These are phyloP conservation scores for Sander vitreus DNA, from an alignment of 2,113 vertebrate genomes.

Conservation along the genomic window DNA sequence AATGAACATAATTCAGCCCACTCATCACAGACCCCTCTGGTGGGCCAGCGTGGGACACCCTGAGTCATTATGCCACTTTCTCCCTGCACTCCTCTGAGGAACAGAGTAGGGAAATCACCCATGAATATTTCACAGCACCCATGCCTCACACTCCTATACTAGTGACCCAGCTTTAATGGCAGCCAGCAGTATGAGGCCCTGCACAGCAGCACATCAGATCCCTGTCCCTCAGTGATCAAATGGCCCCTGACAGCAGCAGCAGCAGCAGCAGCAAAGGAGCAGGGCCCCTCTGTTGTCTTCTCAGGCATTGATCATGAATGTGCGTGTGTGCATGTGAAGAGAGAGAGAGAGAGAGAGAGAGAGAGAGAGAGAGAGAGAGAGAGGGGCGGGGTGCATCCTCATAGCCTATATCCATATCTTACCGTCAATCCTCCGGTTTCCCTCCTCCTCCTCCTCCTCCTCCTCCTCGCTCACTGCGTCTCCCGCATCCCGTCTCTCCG, in stretches of 20 bases:
- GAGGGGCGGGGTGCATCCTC: conserved; percentile 70
- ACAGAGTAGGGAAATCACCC: conserved; percentile 50
- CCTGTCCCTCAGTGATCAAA: conserved; percentile 56
- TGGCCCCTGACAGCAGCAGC: conserved; percentile 61
- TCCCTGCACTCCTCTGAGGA: conserved; percentile 25
- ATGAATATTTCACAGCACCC: conserved; percentile 76
- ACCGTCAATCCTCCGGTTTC: conserved; percentile 79
- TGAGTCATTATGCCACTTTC: conserved; percentile 50
- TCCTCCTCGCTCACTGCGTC: conserved; percentile 78
- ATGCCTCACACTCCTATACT: conserved; percentile 48
- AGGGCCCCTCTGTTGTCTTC: conserved; percentile 20
- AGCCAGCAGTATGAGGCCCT: conserved; percentile 37
- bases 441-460: conserved; percentile 68
- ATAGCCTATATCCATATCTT: conserved; percentile 77
- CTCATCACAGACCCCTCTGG: conserved; percentile 12
- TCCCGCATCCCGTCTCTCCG: conserved; percentile 76
- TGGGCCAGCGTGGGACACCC: conserved; percentile 42
- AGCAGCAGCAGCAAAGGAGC: conserved; percentile 25
- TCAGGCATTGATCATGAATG: conserved; percentile 4
- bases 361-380: conserved; percentile 6
- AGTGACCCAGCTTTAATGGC: conserved; percentile 67
- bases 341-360: conserved; percentile 7
- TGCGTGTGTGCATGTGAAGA: not conserved
- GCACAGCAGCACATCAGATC: conserved; percentile 48
- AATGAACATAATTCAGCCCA: conserved; percentile 15